These are phyloP conservation scores for Fukomys damarensis DNA, from an alignment of 2,113 vertebrate genomes.

Conservation along the genomic window DNA sequence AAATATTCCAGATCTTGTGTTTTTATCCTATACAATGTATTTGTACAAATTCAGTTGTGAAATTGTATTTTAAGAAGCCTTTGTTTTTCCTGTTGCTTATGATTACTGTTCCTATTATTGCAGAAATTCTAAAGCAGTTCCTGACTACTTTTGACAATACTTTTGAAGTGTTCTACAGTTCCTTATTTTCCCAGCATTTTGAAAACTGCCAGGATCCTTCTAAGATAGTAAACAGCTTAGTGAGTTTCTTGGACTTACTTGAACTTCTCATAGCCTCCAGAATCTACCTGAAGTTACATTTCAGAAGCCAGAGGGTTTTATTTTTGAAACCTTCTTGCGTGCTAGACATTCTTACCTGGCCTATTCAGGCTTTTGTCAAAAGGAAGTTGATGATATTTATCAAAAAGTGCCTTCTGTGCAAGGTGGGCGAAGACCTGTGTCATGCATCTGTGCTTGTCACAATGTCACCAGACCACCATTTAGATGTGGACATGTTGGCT, in stretches of 20 bases:
- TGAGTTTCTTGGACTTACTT: slow-evolving; percentile 89
- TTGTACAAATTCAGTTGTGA: neutral
- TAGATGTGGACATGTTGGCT: slow-evolving; percentile 79
- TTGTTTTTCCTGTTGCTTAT: slow-evolving; percentile 27
- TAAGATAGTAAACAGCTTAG: slow-evolving; percentile 77
- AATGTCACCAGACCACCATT: neutral
- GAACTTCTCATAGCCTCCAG: slow-evolving; percentile 89
- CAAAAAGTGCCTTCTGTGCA: slow-evolving; percentile 90
- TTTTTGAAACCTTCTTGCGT: slow-evolving; percentile 84
- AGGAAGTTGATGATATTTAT: slow-evolving; percentile 89
- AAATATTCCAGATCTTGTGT: neutral
- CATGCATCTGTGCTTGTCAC: neutral
- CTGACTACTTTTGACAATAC: slow-evolving; percentile 86
- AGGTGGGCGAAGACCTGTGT: slow-evolving; percentile 89
- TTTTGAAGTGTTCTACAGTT: slow-evolving; percentile 86
- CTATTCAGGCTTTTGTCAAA: slow-evolving; percentile 87
- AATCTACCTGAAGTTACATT: slow-evolving; percentile 58
- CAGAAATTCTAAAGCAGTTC: slow-evolving; percentile 87
- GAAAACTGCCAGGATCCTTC: neutral
- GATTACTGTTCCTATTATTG: neutral
- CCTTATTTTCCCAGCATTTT: slow-evolving; percentile 81
- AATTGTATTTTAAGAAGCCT: neutral
- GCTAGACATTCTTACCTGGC: slow-evolving; percentile 80
- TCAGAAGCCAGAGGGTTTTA: slow-evolving; percentile 86
- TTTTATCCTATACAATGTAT: neutral